A percentile compares a stretch with the other conserved stretches of the same genome.
These are phyloP conservation scores for Trichoplusia ni DNA, from an alignment of 1,140 invertebrate genomes.

Conservation along the genomic window DNA sequence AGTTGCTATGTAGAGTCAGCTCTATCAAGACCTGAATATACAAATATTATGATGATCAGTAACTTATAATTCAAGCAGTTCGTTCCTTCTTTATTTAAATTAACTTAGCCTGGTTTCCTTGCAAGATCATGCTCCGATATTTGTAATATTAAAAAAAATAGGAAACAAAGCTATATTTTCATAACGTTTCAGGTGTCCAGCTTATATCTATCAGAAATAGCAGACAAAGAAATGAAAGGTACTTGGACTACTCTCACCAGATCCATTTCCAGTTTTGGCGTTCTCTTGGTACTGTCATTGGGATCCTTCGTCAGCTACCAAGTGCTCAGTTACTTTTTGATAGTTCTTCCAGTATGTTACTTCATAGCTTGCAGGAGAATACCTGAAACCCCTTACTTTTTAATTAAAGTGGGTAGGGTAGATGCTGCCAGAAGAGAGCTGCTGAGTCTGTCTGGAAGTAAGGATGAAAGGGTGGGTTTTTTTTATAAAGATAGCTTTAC, in stretches of 20 bases:
- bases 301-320: constrained; percentile 81
- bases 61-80: no score
- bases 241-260: constrained; percentile 84
- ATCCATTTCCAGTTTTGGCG: constrained; percentile 84
- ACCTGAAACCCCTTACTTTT: constrained; percentile 89
- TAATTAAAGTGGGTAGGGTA: constrained; percentile 79
- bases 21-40: no score
- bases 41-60: no score
- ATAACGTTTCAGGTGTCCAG: constrained; percentile 67
- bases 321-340: constrained; percentile 74
- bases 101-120: no score
- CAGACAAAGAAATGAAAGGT: constrained; percentile 85
- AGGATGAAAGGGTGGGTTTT: constrained; percentile 61
- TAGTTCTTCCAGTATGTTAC: constrained; percentile 77
- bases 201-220: constrained; percentile 87
- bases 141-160: not conserved
- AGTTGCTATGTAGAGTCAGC: no score
- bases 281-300: constrained; percentile 78
- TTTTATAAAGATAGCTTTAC: no score
- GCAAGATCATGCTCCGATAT: not conserved
- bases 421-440: constrained; percentile 64
- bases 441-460: constrained; percentile 57
- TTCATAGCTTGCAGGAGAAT: constrained; percentile 84
- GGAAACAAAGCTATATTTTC: not conserved
- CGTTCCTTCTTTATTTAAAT: no score